A percentile compares a stretch with the other conserved stretches of the same genome.
Conservation (phyloP, 2,113 vertebrate genomes). For the Xiphophorus couchianus region DNA sequence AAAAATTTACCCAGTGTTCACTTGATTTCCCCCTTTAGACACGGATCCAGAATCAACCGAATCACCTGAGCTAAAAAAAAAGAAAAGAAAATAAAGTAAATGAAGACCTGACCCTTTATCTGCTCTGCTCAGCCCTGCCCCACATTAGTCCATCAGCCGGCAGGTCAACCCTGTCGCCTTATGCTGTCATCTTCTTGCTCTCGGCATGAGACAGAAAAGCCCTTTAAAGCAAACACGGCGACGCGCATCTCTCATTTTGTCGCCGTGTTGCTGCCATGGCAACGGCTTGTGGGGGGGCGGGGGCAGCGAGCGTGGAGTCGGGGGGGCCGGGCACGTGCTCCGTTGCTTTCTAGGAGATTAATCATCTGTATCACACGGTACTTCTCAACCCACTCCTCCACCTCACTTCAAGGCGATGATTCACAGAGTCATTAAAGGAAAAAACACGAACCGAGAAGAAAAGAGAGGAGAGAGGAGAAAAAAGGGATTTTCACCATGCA, state of each 20-base stretch:
- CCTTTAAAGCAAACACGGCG: conserved; percentile 24
- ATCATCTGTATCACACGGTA: conserved; percentile 50
- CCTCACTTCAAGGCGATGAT: conserved; percentile 28
- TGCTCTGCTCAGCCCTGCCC: conserved; percentile 39
- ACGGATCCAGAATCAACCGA: conserved; percentile 35
- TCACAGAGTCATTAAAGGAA: conserved; percentile 39
- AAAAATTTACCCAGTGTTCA: not conserved
- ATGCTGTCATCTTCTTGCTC: not conserved
- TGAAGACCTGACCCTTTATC: conserved; percentile 42
- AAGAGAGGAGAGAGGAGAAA: not conserved
- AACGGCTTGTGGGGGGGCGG: conserved; percentile 4
- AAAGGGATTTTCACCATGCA: not conserved
- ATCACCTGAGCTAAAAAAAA: conserved; percentile 28
- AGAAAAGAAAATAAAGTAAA: conserved; percentile 6
- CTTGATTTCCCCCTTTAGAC: conserved; percentile 15
- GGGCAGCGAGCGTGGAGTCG: conserved; percentile 14
- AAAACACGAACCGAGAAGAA: conserved; percentile 1
- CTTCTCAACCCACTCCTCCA: conserved; percentile 30
- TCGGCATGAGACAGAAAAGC: not conserved
- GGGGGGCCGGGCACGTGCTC: conserved; percentile 11
- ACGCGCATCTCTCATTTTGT: conserved; percentile 50
- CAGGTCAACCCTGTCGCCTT: conserved; percentile 5
- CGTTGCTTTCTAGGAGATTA: conserved; percentile 47
- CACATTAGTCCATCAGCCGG: conserved; percentile 41
- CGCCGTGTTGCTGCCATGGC: conserved; percentile 40